Percentiles rank a stretch among this genome's conserved stretches.
Evolutionary conservation across 2,888 invertebrate species (phyloP).

Genomic region (Neoitamus cyanurus): DNA sequence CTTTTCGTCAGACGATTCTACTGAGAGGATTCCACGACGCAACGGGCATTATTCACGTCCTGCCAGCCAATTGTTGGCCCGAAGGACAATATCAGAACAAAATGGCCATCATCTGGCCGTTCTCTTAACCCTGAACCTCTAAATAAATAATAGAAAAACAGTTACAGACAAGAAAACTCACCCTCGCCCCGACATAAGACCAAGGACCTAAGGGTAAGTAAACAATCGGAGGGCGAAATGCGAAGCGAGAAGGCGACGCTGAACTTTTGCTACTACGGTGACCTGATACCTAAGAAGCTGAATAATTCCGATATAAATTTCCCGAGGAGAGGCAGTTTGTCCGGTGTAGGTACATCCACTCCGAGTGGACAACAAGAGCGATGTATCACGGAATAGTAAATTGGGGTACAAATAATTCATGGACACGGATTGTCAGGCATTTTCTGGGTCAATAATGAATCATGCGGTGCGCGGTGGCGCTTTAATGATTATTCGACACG

Average conservation of each 20-base stretch:
- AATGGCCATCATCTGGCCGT: constrained; percentile 17
- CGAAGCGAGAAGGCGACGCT: constrained; percentile 5
- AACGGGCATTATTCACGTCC: not conserved
- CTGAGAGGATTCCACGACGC: not conserved
- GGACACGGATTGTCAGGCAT: constrained; percentile 48
- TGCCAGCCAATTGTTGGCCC: not conserved
- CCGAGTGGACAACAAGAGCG: not conserved
- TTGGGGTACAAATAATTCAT: constrained; percentile 50
- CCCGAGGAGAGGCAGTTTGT: constrained; percentile 20
- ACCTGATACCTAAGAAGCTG: constrained; percentile 40
- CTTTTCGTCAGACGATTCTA: not conserved
- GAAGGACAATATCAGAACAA: not conserved
- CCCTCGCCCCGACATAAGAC: not conserved
- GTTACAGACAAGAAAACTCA: constrained; percentile 19
- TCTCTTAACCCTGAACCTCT: constrained; percentile 20
- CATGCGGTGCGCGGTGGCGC: not conserved
- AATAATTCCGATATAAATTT: constrained; percentile 43
- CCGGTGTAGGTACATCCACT: constrained; percentile 1
- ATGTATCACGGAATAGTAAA: constrained; percentile 45
- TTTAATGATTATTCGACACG: constrained; percentile 30
- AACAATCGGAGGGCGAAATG: not conserved
- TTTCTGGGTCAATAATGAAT: constrained; percentile 45
- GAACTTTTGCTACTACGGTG: not conserved
- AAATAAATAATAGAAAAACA: constrained; percentile 44
- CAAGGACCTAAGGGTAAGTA: not conserved